phyloP scores from a whole-genome alignment of 2,113 vertebrate species.

The Ibidorhyncha struthersii region DNA sequence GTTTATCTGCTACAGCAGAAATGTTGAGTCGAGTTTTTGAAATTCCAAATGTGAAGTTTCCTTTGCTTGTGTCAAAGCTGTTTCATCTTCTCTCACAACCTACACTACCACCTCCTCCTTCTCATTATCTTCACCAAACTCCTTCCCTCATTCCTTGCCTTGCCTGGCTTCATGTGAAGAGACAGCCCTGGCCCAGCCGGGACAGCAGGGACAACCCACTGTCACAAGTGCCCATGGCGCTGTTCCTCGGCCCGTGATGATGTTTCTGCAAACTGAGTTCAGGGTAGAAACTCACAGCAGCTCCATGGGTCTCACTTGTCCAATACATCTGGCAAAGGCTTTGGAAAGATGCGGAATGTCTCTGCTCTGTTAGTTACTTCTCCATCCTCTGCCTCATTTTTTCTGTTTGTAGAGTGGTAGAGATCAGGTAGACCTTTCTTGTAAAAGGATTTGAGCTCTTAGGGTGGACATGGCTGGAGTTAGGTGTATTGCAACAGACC shows the following conservation, averaged over 20 bases:
- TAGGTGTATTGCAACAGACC: background rate
- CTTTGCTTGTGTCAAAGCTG: slow-evolving; percentile 37
- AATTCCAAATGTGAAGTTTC: slow-evolving; percentile 73
- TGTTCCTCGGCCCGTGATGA: background rate
- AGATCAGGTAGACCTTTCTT: background rate
- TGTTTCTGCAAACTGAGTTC: background rate
- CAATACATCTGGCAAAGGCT: background rate
- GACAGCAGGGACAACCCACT: background rate
- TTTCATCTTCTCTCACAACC: slow-evolving; percentile 61
- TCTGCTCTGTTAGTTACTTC: background rate
- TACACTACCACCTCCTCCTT: slow-evolving; percentile 36
- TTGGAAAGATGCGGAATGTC: accelerated
- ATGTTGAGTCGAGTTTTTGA: slow-evolving; percentile 67
- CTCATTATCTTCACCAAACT: background rate
- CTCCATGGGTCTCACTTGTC: background rate
- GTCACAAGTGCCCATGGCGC: accelerated
- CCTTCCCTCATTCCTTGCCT: slow-evolving; percentile 14
- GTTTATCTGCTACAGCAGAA: slow-evolving; percentile 73
- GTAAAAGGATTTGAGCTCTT: background rate
- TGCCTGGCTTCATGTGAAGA: background rate
- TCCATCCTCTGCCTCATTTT: background rate
- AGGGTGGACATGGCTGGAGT: background rate
- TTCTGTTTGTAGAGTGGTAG: background rate
- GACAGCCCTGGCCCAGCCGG: background rate
- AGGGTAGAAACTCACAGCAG: background rate